phyloP scores from a whole-genome alignment of 1,140 invertebrate genomes.

The Nomia melanderi region DNA sequence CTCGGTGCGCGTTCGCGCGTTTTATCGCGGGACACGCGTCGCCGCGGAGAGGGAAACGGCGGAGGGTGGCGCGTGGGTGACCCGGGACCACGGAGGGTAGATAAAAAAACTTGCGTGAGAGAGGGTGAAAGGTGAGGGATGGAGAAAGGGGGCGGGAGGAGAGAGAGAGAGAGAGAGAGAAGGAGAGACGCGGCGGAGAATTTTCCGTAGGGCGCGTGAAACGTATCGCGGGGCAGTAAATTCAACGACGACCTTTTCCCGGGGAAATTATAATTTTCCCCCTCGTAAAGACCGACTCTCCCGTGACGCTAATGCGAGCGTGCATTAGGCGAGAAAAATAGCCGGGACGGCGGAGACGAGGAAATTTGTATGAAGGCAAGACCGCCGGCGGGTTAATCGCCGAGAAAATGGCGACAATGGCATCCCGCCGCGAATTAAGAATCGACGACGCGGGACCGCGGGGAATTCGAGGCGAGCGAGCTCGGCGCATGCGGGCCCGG shows the following conservation, averaged over 20 bases:
- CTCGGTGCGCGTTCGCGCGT: neutral
- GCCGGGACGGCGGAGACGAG: slow-evolving; percentile 56
- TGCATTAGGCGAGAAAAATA: slow-evolving; percentile 78
- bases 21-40: slow-evolving; percentile 9
- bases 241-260: slow-evolving; percentile 68
- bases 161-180: neutral
- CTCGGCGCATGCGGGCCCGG: neutral
- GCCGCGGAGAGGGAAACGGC: neutral
- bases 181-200: neutral
- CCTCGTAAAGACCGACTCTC: slow-evolving; percentile 73
- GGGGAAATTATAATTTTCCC: slow-evolving; percentile 77
- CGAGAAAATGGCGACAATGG: slow-evolving; percentile 75
- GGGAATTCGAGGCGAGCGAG: slow-evolving; percentile 15
- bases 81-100: neutral
- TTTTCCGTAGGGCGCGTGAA: slow-evolving; percentile 48
- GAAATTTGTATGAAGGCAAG: slow-evolving; percentile 70
- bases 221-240: slow-evolving; percentile 73
- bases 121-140: too few species aligned
- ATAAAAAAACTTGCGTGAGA: too few species aligned
- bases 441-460: slow-evolving; percentile 52
- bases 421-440: slow-evolving; percentile 59
- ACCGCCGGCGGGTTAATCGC: slow-evolving; percentile 72
- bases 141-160: too few species aligned
- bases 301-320: slow-evolving; percentile 76
- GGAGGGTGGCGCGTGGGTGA: neutral